Base-by-base conservation (phyloP, 2,888 invertebrate genomes). In the Agrochola lychnidis region DNA sequence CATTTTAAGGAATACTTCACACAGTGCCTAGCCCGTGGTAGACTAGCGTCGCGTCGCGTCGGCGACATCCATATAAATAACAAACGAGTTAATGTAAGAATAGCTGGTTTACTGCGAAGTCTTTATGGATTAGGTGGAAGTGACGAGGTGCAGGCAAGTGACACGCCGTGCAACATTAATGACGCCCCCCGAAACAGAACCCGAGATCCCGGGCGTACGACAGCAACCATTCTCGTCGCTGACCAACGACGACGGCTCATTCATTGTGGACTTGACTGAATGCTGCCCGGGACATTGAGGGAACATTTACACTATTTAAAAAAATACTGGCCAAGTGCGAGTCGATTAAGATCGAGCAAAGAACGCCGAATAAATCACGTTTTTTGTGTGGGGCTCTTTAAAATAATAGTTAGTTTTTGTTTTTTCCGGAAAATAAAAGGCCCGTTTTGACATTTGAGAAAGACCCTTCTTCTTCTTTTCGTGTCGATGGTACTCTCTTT, bases 61-160 rank as follows among this genome's bases (percentile, higher is more conserved):
- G 82, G 59, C 82, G 62, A 62, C 67, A 14, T 1, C 10, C 16
- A 10, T 45, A 59, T 81, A 19, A 74, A 78, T 78, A 74, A 51
- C 51, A 16, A 73, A 78, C 42, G 75, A 57, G 57, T 22, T 25
- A 40, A 51, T 42, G 61, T 36, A 42, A 22, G 56, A 73, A 73
- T 30, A 45, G 42, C 36, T 36, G 4, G 40, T 14, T 45, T 81
- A 53, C 78, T 36, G 63, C 22, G 78, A 78, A 78, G 42, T 81
- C 51, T 51, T 73, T 51, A 81, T 22, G n/a, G 19, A 25, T 16
- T 51, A 25, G 42, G 30, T 25, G 53, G 79, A 77, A 56, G 14
- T 30, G 16, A 79, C 30, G 30, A 30, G 30, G 30, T 30, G 30
- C n/a, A n/a, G n/a, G n/a, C n/a, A n/a, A n/a, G n/a, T n/a, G n/a